Evolutionary conservation across 2,113 vertebrate species (phyloP).

Genomic region (Zeus faber): DNA sequence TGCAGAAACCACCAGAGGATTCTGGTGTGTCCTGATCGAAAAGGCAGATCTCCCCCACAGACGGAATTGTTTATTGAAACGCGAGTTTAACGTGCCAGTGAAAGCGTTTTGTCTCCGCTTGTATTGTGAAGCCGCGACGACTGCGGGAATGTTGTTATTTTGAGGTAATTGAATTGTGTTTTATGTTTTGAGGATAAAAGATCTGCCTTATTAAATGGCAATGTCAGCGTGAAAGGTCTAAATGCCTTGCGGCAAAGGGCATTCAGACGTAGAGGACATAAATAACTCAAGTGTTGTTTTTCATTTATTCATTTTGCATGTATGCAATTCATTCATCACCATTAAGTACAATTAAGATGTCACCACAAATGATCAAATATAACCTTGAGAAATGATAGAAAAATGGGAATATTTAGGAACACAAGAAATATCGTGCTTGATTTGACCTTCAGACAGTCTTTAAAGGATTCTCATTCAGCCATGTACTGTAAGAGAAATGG

Average conservation of each 20-base stretch:
- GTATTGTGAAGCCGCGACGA: background rate
- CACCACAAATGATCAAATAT: slow-evolving; percentile 46
- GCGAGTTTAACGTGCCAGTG: slow-evolving; percentile 32
- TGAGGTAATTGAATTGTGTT: slow-evolving; percentile 42
- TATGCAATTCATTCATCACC: slow-evolving; percentile 48
- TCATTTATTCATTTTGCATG: slow-evolving; percentile 57
- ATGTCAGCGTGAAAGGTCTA: slow-evolving; percentile 21
- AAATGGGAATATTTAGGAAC: slow-evolving; percentile 41
- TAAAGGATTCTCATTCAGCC: slow-evolving; percentile 60
- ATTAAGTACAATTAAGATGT: slow-evolving; percentile 55
- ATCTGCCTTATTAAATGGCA: background rate
- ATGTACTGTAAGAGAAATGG: slow-evolving; percentile 66
- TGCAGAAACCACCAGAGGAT: slow-evolving; percentile 22
- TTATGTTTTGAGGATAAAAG: slow-evolving; percentile 30
- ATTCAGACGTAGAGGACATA: slow-evolving; percentile 38
- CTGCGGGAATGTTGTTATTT: slow-evolving; percentile 17
- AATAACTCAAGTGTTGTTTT: slow-evolving; percentile 48
- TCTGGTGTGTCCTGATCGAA: slow-evolving; percentile 26
- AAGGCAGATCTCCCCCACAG: too few relatives aligned
- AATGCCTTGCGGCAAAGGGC: slow-evolving; percentile 24
- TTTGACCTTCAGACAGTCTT: slow-evolving; percentile 59
- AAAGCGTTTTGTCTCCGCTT: slow-evolving; percentile 47
- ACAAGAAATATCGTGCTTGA: slow-evolving; percentile 46
- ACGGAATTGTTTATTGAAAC: slow-evolving; percentile 47
- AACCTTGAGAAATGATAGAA: slow-evolving; percentile 35